Evolutionary conservation across 2,797 vertebrate genomes (phyloP).

Genomic region (Poeciliopsis infans): DNA sequence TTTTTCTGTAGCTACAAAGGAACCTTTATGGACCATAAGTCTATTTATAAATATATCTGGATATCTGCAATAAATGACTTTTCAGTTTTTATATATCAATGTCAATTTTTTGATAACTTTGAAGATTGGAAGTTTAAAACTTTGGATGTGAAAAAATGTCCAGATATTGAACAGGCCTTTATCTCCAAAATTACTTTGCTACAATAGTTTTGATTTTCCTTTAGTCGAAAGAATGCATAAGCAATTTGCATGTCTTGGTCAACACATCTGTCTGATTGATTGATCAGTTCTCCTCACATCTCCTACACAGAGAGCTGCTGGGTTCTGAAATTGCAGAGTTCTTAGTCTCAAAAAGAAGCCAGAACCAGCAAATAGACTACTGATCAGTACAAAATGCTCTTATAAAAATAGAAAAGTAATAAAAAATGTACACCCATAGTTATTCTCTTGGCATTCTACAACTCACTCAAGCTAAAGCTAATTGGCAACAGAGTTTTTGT

Average conservation of each 20-base stretch:
- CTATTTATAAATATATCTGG: not conserved
- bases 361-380: not conserved
- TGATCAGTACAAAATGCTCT: not conserved
- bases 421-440: not conserved
- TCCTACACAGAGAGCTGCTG: not conserved
- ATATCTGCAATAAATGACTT: not conserved
- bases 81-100: not conserved
- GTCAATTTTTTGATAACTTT: not conserved
- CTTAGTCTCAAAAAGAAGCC: not conserved
- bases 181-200: not conserved
- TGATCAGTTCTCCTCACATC: not conserved
- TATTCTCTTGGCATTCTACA: not conserved
- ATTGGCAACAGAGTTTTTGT: slow-evolving; percentile 32
- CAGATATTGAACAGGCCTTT: not conserved
- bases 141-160: not conserved
- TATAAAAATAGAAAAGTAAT: not conserved
- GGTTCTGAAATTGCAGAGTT: not conserved
- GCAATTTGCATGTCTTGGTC: not conserved
- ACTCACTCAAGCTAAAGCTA: slow-evolving; percentile 34
- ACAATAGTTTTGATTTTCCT: not conserved
- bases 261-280: not conserved
- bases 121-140: not conserved
- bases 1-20: not conserved
- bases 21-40: not conserved
- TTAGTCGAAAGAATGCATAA: not conserved